These are phyloP conservation scores for Platycercus adscitus DNA, from an alignment of 2,113 vertebrate genomes.

Conservation along the genomic window DNA sequence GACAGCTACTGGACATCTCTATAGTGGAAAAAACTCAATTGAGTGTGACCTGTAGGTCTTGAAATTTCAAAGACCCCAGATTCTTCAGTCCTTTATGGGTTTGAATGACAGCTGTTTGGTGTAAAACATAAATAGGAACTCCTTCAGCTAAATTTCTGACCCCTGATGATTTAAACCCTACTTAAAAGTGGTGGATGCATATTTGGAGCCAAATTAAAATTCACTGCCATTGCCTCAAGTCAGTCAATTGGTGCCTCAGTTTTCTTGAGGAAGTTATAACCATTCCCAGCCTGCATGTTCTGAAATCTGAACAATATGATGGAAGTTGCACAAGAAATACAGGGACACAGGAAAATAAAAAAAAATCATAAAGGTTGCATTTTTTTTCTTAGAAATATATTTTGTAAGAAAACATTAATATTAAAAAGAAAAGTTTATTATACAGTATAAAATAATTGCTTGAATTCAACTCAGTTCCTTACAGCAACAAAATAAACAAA, in stretches of 20 bases:
- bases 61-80: not conserved
- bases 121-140: not conserved
- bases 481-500: conserved; percentile 37
- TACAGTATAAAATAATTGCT: conserved; percentile 71
- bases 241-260: not conserved
- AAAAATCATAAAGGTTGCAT: not conserved
- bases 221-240: not conserved
- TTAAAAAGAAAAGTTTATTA: conserved; percentile 72
- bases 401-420: conserved; percentile 75
- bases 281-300: not conserved
- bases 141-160: not conserved
- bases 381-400: conserved; percentile 77
- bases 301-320: not conserved
- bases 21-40: not conserved
- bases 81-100: not conserved
- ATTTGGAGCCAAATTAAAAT: not conserved
- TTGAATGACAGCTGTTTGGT: not conserved
- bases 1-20: not conserved
- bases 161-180: not conserved
- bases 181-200: not conserved
- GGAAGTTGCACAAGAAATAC: not conserved
- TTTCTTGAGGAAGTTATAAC: not conserved
- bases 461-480: conserved; percentile 46
- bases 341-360: not conserved
- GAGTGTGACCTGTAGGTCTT: not conserved